These are phyloP conservation scores for Agrochola circellaris DNA, from an alignment of 2,888 invertebrate genomes.

Conservation along the genomic window DNA sequence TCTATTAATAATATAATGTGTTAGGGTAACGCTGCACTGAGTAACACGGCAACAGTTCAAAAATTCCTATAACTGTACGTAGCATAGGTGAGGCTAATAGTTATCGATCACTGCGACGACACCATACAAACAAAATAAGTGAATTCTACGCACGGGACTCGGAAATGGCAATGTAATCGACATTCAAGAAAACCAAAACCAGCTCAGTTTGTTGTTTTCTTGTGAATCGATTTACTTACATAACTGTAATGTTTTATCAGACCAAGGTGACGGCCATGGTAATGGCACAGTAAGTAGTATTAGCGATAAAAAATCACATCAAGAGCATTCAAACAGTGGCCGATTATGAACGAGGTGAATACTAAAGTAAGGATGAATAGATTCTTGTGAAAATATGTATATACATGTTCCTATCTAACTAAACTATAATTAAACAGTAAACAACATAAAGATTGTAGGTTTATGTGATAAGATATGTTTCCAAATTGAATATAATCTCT, in stretches of 20 bases:
- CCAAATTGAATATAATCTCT: neutral
- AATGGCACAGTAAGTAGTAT: neutral
- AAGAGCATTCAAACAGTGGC: conserved; percentile 11
- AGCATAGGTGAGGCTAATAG: neutral
- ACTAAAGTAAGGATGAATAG: neutral
- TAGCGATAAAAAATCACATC: conserved; percentile 36
- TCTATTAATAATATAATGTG: too few relatives aligned
- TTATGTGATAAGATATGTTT: neutral
- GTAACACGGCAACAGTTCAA: neutral
- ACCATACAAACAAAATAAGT: too few relatives aligned
- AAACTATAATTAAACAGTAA: neutral
- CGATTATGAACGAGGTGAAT: neutral
- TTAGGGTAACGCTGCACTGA: neutral
- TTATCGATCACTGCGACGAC: too few relatives aligned
- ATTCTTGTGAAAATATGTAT: neutral
- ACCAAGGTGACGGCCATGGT: conserved; percentile 9
- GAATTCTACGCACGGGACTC: too few relatives aligned
- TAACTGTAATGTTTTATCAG: conserved; percentile 28
- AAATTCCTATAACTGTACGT: neutral
- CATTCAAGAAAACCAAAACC: neutral
- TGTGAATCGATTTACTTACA: neutral
- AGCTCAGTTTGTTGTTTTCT: neutral
- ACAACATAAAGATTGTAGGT: neutral
- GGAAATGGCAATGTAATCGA: neutral
- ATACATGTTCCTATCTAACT: neutral